A percentile compares a stretch with the other conserved stretches of the same genome.
These are phyloP conservation scores for Aurelia aurita complex sp. Pacific DNA, from an alignment of 30 jellyfish, hydroid and myxozoan genomes.

Conservation along the genomic window DNA sequence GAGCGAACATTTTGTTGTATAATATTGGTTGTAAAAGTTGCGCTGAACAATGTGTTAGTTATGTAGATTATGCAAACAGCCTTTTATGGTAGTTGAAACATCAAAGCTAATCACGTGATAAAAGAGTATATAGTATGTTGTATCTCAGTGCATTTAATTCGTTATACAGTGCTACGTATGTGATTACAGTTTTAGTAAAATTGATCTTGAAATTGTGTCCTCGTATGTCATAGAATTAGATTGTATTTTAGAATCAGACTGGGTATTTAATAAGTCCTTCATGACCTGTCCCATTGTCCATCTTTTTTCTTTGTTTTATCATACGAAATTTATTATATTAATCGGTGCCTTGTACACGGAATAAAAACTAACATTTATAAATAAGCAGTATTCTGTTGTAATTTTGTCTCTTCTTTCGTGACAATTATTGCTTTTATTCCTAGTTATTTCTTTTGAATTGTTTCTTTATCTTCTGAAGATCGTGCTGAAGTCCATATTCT, in stretches of 20 bases:
- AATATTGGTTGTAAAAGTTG: slow-evolving; percentile 22
- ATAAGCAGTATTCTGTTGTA: slow-evolving; percentile 41
- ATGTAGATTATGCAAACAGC: slow-evolving; percentile 40
- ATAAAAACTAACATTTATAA: slow-evolving; percentile 34
- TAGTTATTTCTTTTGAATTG: background rate
- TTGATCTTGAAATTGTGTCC: slow-evolving; percentile 59
- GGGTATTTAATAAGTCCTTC: slow-evolving; percentile 60
- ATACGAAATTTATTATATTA: slow-evolving; percentile 10
- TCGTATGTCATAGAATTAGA: slow-evolving; percentile 63
- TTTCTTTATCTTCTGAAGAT: too few relatives aligned
- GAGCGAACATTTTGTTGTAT: slow-evolving; percentile 6
- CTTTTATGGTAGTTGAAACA: background rate
- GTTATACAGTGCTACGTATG: slow-evolving; percentile 11
- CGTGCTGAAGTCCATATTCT: too few relatives aligned
- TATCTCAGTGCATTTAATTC: slow-evolving; percentile 36
- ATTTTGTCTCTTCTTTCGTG: slow-evolving; percentile 11
- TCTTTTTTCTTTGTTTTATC: slow-evolving; percentile 42
- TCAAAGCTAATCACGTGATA: slow-evolving; percentile 28
- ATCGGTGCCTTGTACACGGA: slow-evolving; percentile 37
- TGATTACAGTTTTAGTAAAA: slow-evolving; percentile 64
- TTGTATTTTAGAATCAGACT: slow-evolving; percentile 52
- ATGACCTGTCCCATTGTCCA: background rate
- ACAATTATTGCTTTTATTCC: slow-evolving; percentile 1
- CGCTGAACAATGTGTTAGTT: slow-evolving; percentile 19
- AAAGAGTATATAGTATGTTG: slow-evolving; percentile 37